phyloP scores from a whole-genome alignment of 1,140 invertebrate species.

The Plectrocnemia conspersa region DNA sequence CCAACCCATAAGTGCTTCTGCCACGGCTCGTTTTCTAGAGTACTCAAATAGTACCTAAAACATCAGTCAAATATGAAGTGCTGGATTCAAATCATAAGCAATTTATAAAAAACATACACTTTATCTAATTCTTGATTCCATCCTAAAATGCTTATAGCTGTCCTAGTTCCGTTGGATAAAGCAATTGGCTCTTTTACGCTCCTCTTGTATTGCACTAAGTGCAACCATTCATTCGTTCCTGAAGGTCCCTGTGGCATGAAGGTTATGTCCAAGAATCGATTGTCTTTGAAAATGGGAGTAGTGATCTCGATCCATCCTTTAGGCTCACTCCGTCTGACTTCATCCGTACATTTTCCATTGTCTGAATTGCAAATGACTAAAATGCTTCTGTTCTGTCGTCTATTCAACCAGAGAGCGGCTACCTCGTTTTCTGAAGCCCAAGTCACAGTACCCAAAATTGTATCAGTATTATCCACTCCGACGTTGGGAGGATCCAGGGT shows the following conservation, averaged over 20 bases:
- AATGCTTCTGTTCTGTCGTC: conserved; percentile 70
- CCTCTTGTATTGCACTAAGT: conserved; percentile 45
- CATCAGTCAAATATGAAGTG: neutral
- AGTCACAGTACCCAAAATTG: conserved; percentile 61
- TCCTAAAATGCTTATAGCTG: conserved; percentile 47
- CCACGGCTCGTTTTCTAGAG: conserved; percentile 44
- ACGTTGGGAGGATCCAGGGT: conserved; percentile 43
- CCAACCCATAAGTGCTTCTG: conserved; percentile 49
- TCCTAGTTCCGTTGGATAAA: conserved; percentile 42
- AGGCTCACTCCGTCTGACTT: conserved; percentile 41
- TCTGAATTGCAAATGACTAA: conserved; percentile 44
- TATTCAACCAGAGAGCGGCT: conserved; percentile 78
- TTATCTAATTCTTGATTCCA: conserved; percentile 48
- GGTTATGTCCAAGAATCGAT: conserved; percentile 40
- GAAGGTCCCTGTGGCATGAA: conserved; percentile 40
- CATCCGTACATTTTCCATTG: conserved; percentile 23
- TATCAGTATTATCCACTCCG: conserved; percentile 45
- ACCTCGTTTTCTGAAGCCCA: conserved; percentile 72
- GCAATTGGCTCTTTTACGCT: conserved; percentile 38
- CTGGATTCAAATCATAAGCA: neutral
- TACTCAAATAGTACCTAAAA: conserved; percentile 51
- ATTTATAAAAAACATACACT: conserved; percentile 31
- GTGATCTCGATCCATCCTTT: conserved; percentile 49
- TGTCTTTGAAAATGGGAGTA: conserved; percentile 41
- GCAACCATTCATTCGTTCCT: conserved; percentile 42